Base-by-base conservation (phyloP, 2,797 vertebrate species). In the Mastacembelus armatus region DNA sequence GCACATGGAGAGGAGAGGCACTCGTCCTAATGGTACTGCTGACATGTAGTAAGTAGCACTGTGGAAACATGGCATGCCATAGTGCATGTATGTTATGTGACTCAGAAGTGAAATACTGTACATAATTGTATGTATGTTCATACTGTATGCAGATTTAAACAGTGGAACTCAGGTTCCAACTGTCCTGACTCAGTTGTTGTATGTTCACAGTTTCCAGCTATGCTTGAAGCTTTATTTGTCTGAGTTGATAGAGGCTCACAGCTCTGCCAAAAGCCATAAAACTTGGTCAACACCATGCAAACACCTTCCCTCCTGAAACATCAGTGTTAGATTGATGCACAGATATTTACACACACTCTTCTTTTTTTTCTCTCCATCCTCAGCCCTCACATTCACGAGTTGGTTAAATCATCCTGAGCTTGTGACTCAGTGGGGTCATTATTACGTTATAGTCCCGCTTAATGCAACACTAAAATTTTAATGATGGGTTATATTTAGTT, bases 401-500 rank as follows among this genome's bases (percentile, higher is more conserved):
- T 40, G 47, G 19, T 66, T 67, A 71, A 77, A 66, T 78, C 66
- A 61, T 48, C 39, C 59, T 2, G 26, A 54, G 62, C 60, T 68
- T 66, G 58, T 69, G 71, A 77, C 78, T 89, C 78, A 51, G 67
- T 24, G 21, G 50, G 56, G 60, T 76, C 73, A 61, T 86, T 78
- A 85, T 61, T 77, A 63, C 48, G 48, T 80, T 80, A 69, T 72
- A 38, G 52, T 80, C 50, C 60, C 79, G 27, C 75, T 78, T 84
- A 87, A 90, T 88, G 84, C 73, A 68, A 58, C 77, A 61, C 55
- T 83, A 44, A 82, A 71, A 78, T 27, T 84, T 85, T 87, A 87
- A 89, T 83, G 78, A 48, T 1, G 1, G n/a, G 56, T 80, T 87
- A 88, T 88, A 84, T 89, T 90, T 88, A 88, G 85, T 67, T 32